Base-by-base conservation (phyloP, 2,113 vertebrate genomes). In the Acinonyx jubatus region DNA sequence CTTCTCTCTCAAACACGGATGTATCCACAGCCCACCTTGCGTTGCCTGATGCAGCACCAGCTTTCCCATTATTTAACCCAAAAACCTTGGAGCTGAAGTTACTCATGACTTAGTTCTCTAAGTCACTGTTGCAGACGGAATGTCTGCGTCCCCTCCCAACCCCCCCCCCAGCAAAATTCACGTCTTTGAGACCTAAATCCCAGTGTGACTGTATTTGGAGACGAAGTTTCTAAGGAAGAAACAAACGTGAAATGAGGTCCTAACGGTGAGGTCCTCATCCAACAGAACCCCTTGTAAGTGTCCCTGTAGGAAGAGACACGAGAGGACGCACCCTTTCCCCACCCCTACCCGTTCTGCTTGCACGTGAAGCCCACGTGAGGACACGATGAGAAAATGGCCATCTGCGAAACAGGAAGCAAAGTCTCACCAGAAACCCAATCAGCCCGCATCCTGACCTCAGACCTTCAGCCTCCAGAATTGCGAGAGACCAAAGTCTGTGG, bases 321-420 rank as follows among this genome's bases (percentile, higher is more conserved):
- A 19, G 18, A 23, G n/a, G 5, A 71, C 19, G 10, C 8, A 9
- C 7, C 66, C 15, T n/a, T 7, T 25, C 27, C 14, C 27, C 7
- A 2, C 27, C 27, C 74, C 57, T 3, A 4, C 65, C 29, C 13
- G 1, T 41, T 45, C 73, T 6, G 5, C 74, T 18, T 1, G 14
- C 41, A 31, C 73, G 2, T 0, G 25, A 45, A 15, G 38, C 74
- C 74, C 41, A 1, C 0, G 11, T 2, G n/a, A 41, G 14, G 55
- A 57, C 25, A 41, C 13, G 7, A 9, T 3, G 10, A 12, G 1
- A 14, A 25, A 18, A 80, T 10, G 7, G 11, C 10, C 31, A 7
- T 7, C 33, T 55, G 78, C 48, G 25, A 13, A n/a, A 31, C 78
- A 7, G 50, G 78, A 55, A 12, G 57, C 21, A 23, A 23, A 61